phyloP scores from a whole-genome alignment of 23 tunicate species.

The Styela clava region DNA sequence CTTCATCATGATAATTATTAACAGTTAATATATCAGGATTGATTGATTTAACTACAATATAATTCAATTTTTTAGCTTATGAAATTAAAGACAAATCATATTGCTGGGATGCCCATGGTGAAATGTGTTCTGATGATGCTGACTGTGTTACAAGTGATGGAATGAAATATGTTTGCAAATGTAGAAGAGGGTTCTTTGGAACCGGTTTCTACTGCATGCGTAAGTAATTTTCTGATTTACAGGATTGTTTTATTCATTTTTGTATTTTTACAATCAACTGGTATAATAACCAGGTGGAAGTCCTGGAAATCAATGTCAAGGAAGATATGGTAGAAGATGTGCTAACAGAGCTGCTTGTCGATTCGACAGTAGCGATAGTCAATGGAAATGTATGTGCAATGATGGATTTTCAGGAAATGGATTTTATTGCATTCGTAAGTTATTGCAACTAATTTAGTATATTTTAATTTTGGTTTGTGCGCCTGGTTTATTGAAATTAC shows the following conservation, averaged over 20 bases:
- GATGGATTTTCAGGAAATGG: constrained; percentile 23
- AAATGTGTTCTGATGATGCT: constrained; percentile 10
- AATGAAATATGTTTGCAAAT: not conserved
- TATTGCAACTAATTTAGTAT: not conserved
- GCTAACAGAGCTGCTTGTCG: constrained; percentile 5
- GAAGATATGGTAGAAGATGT: constrained; percentile 4
- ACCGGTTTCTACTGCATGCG: constrained; percentile 9
- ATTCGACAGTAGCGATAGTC: not conserved
- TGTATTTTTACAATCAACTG: too few relatives aligned
- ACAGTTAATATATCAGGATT: too few relatives aligned
- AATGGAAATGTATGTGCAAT: constrained; percentile 4
- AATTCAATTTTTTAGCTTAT: not conserved
- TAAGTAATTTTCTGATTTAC: not conserved
- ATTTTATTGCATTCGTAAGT: constrained; percentile 5
- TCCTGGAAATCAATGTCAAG: constrained; percentile 2
- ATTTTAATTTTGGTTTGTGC: not conserved
- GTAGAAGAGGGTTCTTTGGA: constrained; percentile 16
- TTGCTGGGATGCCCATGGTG: constrained; percentile 2
- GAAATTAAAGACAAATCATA: not conserved
- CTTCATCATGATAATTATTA: too few relatives aligned
- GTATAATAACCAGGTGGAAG: constrained; percentile 3
- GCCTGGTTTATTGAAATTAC: too few relatives aligned
- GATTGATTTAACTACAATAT: too few relatives aligned
- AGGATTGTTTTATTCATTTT: not conserved
- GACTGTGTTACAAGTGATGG: constrained; percentile 9